Percentiles rank a stretch among this genome's conserved stretches.
Evolutionary conservation across 2,113 vertebrate species (phyloP).

Genomic region (Tychaedon coryphoeus): DNA sequence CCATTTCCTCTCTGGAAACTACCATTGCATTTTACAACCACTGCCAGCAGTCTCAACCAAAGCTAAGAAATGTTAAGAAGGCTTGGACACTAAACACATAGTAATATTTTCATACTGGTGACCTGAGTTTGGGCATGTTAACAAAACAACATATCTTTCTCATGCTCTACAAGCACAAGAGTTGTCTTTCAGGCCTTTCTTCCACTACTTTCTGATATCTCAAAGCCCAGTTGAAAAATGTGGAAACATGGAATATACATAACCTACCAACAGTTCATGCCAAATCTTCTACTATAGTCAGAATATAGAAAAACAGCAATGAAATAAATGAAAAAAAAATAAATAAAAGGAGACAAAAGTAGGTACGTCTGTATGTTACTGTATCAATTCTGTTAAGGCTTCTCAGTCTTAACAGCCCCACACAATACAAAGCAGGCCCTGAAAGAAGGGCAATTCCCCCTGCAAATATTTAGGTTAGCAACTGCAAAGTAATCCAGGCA

Average conservation of each 20-base stretch:
- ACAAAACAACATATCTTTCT: background rate
- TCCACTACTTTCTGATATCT: background rate
- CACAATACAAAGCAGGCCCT: background rate
- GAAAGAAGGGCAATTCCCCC: background rate
- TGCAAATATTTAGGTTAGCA: conserved; percentile 29
- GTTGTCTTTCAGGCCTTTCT: background rate
- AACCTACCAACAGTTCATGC: background rate
- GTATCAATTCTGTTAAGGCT: background rate
- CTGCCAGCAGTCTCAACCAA: background rate
- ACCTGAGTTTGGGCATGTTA: background rate
- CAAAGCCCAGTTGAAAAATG: background rate
- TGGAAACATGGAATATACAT: background rate
- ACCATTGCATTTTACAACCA: background rate
- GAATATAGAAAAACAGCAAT: background rate
- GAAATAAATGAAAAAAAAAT: background rate
- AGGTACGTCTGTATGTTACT: background rate
- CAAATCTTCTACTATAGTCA: background rate
- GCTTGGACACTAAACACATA: background rate
- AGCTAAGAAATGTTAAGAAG: background rate
- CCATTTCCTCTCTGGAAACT: background rate
- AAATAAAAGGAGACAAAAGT: background rate
- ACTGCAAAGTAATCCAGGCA: conserved; percentile 5
- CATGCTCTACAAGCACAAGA: background rate
- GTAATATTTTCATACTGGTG: background rate
- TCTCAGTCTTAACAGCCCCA: background rate